These are phyloP conservation scores for Oxyura jamaicensis DNA, from an alignment of 2,113 vertebrate species.

Conservation along the genomic window DNA sequence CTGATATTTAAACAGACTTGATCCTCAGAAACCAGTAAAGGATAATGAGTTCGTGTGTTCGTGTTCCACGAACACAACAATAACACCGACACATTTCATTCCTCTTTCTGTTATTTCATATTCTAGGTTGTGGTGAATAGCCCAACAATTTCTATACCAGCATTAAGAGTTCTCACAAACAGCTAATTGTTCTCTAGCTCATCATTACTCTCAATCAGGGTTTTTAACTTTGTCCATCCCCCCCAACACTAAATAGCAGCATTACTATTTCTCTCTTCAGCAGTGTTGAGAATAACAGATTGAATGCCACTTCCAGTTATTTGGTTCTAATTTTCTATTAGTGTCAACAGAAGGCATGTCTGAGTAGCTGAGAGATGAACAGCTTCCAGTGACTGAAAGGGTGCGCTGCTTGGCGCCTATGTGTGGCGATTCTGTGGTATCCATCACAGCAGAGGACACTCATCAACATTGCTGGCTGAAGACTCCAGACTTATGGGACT, in stretches of 20 bases:
- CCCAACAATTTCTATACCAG: neutral
- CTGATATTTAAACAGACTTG: neutral
- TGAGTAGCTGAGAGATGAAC: neutral
- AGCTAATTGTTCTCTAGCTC: neutral
- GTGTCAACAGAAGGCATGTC: neutral
- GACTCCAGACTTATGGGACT: neutral
- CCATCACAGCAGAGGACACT: neutral
- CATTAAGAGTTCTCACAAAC: neutral
- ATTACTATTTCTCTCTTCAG: neutral
- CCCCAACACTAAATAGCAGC: neutral
- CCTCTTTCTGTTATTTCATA: neutral
- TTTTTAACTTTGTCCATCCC: neutral
- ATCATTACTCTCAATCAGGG: neutral
- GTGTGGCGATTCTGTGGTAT: neutral
- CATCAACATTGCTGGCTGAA: neutral
- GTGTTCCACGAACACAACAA: neutral
- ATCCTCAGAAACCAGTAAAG: neutral
- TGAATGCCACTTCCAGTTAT: neutral
- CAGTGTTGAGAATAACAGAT: neutral
- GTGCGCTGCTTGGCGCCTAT: neutral
- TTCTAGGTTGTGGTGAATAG: neutral
- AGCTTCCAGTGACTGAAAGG: rapidly evolving
- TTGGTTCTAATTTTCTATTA: neutral
- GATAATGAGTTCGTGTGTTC: neutral
- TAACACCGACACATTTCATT: neutral